Percentiles rank a stretch among this genome's conserved stretches.
Evolutionary conservation across 2,888 invertebrate species (phyloP).

Genomic region (Boloria selene): DNA sequence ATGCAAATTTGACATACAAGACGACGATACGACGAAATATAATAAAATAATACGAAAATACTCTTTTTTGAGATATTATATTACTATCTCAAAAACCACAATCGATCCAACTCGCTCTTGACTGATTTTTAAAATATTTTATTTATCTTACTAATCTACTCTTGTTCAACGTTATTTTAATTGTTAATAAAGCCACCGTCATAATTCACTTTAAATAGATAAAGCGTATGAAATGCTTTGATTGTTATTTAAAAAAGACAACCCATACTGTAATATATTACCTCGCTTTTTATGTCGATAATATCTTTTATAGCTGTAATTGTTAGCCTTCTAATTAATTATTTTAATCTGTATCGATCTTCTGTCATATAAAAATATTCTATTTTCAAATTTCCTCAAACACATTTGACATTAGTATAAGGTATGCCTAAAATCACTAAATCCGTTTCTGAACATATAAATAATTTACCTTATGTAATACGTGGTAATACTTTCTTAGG

Average conservation of each 20-base stretch:
- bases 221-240: constrained; percentile 57
- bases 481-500: too few species aligned
- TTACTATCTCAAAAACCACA: background rate
- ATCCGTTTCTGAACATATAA: too few species aligned
- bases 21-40: too few species aligned
- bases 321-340: constrained; percentile 25
- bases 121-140: constrained; percentile 30
- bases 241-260: constrained; percentile 27
- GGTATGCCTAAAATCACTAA: too few species aligned
- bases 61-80: too few species aligned
- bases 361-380: constrained; percentile 3
- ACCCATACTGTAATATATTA: constrained; percentile 13
- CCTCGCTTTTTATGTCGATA: constrained; percentile 5
- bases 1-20: too few species aligned
- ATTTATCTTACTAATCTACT: constrained; percentile 62
- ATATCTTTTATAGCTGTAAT: constrained; percentile 7
- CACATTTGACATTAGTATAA: too few species aligned
- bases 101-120: background rate
- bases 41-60: too few species aligned
- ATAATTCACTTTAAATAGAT: constrained; percentile 68
- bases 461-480: too few species aligned
- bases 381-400: too few species aligned
- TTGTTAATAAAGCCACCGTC: constrained; percentile 61
- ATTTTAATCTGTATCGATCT: constrained; percentile 17
- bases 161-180: constrained; percentile 51